Percentiles rank a stretch among this genome's conserved stretches.
These are phyloP conservation scores for Sinocyclocheilus maitianheensis DNA, from an alignment of 2,113 vertebrate genomes.

Conservation along the genomic window DNA sequence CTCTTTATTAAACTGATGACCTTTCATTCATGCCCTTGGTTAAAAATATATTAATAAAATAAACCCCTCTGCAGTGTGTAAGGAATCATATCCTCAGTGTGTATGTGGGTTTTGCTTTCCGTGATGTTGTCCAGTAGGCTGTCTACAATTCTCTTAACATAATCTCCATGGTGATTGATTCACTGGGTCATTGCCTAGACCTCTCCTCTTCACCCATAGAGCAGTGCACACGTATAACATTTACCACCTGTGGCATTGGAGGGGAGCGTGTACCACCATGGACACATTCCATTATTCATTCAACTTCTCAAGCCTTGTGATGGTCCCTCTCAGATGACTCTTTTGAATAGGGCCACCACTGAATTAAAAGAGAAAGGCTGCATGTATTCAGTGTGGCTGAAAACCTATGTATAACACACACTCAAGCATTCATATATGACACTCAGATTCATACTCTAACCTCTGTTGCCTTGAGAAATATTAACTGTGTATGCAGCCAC, in stretches of 20 bases:
- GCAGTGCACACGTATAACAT: constrained; percentile 29
- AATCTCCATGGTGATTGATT: constrained; percentile 48
- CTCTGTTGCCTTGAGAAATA: constrained; percentile 23
- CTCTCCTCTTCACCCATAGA: constrained; percentile 42
- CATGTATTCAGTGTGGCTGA: constrained; percentile 1
- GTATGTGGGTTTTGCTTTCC: neutral
- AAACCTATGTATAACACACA: constrained; percentile 5
- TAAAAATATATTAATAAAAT: neutral
- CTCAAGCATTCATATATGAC: neutral
- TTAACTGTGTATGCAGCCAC: neutral
- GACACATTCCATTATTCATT: constrained; percentile 52
- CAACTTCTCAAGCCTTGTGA: constrained; percentile 38
- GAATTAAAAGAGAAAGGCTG: constrained; percentile 29
- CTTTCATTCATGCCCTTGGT: neutral
- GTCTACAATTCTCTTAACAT: constrained; percentile 16
- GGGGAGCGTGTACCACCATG: constrained; percentile 2
- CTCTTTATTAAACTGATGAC: neutral
- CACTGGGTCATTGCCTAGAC: constrained; percentile 49
- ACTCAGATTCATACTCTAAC: neutral
- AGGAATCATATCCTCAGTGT: neutral
- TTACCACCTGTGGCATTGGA: constrained; percentile 38
- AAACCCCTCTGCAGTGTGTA: neutral
- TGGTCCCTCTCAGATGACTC: constrained; percentile 37
- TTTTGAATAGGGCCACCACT: constrained; percentile 32
- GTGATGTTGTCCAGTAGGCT: constrained; percentile 17